Evolutionary conservation across 1,140 invertebrate genomes (phyloP).

Genomic region (Atta colombica): DNA sequence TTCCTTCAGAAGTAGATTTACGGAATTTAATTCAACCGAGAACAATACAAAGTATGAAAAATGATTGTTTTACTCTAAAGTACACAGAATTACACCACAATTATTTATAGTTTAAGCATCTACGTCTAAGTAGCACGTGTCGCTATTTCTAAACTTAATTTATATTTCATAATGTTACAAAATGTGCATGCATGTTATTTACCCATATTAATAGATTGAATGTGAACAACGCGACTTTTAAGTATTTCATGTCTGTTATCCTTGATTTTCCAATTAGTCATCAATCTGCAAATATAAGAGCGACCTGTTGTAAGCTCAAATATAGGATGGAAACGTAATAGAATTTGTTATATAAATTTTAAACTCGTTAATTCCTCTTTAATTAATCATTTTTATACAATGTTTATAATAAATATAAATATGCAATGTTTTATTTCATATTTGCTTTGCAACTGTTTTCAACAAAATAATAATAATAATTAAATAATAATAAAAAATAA

Average conservation of each 20-base stretch:
- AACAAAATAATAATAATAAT: not conserved
- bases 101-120: not conserved
- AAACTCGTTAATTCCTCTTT: not conserved
- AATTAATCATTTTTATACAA: not conserved
- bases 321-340: not conserved
- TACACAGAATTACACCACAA: conserved; percentile 26
- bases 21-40: not conserved
- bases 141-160: conserved; percentile 16
- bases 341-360: not conserved
- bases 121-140: conserved; percentile 6
- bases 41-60: not conserved
- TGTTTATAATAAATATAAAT: no score
- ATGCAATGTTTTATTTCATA: not conserved
- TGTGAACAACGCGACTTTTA: conserved; percentile 86
- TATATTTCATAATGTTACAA: conserved; percentile 27
- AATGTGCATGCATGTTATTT: conserved; percentile 72
- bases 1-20: no score
- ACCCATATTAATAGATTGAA: conserved; percentile 88
- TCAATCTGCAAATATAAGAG: conserved; percentile 77
- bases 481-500: no score
- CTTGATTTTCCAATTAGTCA: conserved; percentile 75
- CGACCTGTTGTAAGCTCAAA: conserved; percentile 3
- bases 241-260: conserved; percentile 82
- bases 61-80: not conserved
- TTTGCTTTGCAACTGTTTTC: not conserved